These are phyloP conservation scores for Masticophis lateralis DNA, from an alignment of 2,797 vertebrate genomes.

Conservation along the genomic window DNA sequence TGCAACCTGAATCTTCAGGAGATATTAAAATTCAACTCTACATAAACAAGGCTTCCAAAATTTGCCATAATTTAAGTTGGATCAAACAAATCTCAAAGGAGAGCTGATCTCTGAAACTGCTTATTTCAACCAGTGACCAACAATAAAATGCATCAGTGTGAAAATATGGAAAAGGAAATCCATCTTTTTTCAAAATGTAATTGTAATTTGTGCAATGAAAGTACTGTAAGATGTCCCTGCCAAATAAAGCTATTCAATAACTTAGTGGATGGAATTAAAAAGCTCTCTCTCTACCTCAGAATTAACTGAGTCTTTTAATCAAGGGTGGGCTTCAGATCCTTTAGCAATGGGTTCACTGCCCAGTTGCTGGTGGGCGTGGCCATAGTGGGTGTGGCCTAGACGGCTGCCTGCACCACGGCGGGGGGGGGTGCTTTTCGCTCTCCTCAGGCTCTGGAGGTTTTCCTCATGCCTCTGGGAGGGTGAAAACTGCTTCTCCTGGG, in stretches of 20 bases:
- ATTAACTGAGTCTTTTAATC: background rate
- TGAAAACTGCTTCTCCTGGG: no score
- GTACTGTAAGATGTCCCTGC: background rate
- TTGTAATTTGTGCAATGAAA: background rate
- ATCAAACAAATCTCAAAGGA: background rate
- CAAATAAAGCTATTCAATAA: background rate
- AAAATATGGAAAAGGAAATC: background rate
- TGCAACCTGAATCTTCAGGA: background rate
- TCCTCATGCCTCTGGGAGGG: no score
- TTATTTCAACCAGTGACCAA: background rate
- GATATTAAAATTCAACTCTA: background rate
- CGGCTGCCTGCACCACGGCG: no score
- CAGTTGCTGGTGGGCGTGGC: no score
- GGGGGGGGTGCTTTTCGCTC: no score
- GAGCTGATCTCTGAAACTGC: background rate
- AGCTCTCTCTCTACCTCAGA: background rate
- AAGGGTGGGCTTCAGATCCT: no score
- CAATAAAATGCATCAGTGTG: background rate
- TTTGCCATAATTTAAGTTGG: background rate
- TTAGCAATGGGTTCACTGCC: no score
- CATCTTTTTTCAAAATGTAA: background rate
- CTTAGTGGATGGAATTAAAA: background rate
- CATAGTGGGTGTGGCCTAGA: no score
- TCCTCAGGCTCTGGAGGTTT: no score
- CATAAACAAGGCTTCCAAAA: background rate